These are phyloP conservation scores for Hippocampus comes DNA, from an alignment of 2,113 vertebrate genomes.

Conservation along the genomic window DNA sequence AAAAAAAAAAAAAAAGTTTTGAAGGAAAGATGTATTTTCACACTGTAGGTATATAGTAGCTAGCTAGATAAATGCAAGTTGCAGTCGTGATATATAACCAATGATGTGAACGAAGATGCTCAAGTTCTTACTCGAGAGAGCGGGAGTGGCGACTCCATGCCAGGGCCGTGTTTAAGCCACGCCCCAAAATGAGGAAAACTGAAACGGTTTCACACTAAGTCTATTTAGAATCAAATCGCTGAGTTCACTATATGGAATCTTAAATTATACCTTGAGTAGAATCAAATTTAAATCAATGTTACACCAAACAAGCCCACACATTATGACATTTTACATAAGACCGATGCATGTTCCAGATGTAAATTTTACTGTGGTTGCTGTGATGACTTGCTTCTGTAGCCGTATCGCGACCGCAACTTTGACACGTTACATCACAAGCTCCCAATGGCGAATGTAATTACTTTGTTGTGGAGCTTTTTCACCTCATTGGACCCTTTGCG, in stretches of 20 bases:
- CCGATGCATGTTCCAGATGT: not conserved
- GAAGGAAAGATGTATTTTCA: too few species aligned
- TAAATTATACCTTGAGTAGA: not conserved
- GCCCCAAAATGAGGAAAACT: too few species aligned
- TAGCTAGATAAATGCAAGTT: too few species aligned
- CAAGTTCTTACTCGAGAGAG: too few species aligned
- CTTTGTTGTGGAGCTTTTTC: slow-evolving; percentile 22
- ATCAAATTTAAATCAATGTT: not conserved
- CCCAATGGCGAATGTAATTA: slow-evolving; percentile 59
- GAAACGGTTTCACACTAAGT: too few species aligned
- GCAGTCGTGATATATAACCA: too few species aligned
- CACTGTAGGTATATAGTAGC: too few species aligned
- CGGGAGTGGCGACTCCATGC: too few species aligned
- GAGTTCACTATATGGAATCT: not conserved
- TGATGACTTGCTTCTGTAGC: slow-evolving; percentile 36
- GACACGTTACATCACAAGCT: slow-evolving; percentile 53
- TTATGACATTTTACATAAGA: not conserved
- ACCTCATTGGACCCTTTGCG: slow-evolving; percentile 54
- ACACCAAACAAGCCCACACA: not conserved
- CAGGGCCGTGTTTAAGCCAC: too few species aligned
- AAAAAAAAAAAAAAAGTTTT: too few species aligned
- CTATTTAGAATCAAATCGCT: not conserved
- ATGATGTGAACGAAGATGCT: too few species aligned
- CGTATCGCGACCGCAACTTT: slow-evolving; percentile 35
- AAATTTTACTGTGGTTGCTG: slow-evolving; percentile 4